phyloP scores from a whole-genome alignment of 2,113 vertebrate genomes.

The Xiphias gladius region DNA sequence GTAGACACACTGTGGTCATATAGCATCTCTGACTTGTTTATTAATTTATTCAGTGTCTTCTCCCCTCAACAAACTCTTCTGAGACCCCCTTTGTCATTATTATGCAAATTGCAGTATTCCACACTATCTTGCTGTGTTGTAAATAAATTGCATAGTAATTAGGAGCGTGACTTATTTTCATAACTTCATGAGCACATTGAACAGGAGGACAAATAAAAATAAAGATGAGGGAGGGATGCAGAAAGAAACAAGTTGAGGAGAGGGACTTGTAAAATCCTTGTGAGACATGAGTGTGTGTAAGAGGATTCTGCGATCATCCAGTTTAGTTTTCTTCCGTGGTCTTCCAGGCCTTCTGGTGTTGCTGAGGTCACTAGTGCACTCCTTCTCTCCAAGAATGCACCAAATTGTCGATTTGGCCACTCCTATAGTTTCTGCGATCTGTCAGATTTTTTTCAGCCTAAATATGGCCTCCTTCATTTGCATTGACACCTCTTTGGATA shows the following conservation, averaged over 20 bases:
- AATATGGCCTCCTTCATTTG: no score
- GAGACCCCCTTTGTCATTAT: conserved; percentile 64
- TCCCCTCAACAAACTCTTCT: not conserved
- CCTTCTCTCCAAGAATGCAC: no score
- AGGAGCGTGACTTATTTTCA: conserved; percentile 48
- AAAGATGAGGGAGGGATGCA: not conserved
- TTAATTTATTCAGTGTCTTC: not conserved
- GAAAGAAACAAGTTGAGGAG: not conserved
- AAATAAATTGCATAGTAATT: conserved; percentile 73
- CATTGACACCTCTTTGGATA: no score
- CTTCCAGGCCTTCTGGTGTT: no score
- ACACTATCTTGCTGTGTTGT: conserved; percentile 49
- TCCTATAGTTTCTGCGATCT: no score
- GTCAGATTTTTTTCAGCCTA: no score
- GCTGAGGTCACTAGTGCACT: no score
- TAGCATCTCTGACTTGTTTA: not conserved
- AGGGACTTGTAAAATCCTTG: not conserved
- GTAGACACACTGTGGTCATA: no score
- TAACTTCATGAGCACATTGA: not conserved
- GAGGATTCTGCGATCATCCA: no score
- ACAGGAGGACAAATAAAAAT: not conserved
- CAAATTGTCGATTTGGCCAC: no score
- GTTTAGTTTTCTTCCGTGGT: no score
- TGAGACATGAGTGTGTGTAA: not conserved
- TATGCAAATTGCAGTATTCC: conserved; percentile 68